Base-by-base conservation (phyloP, 2,113 vertebrate species). In the Eptesicus fuscus region DNA sequence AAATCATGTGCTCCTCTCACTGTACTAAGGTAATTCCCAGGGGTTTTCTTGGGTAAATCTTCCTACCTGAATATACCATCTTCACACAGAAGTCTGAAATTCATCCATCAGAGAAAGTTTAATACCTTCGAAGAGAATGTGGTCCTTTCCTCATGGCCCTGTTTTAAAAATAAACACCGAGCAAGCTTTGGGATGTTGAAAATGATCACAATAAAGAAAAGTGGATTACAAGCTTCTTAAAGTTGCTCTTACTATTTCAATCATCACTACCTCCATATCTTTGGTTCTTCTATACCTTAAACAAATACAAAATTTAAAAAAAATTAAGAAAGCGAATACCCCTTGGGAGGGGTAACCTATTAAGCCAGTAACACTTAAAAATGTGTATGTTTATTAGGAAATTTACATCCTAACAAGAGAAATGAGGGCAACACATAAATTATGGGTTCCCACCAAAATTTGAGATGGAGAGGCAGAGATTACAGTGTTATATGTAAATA, bases 211-310 rank as follows among this genome's bases (percentile, higher is more conserved):
- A 65, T 14, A 44, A 93, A 71, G 25, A 47, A 44, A 83, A 79
- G 20, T 9, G 22, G 11, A 30, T 32, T 14, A 18, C 20, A 4
- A 17, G 9, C 17, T 93, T 79, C 28, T 82, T 44, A 49, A 67
- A 69, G 23, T 44, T 83, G 25, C 90, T 30, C 5, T 88, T 80
- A 63, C 23, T 70, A 1, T 82, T 94, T 87, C 86, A 76, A 73
- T 74, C 83, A 92, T 8, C 30, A 85, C 28, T 53, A 76, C 18
- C 61, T 51, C 16, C 32, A 23, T 53, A 63, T n/a, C 80, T 73
- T 93, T 44, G 76, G 47, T 73, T 92, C 14, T 86, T 92, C 30
- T 47, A 78, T 83, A 71, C 9, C 51, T 93, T 92, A 73, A 82
- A 69, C 51, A 92, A 93, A 93, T 47, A 37, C 18, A 53, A 23